Evolutionary conservation across 2,113 vertebrate genomes (phyloP), one percentile per base, ranked within the genome.

Genomic region (Pontoporia blainvillei): DNA sequence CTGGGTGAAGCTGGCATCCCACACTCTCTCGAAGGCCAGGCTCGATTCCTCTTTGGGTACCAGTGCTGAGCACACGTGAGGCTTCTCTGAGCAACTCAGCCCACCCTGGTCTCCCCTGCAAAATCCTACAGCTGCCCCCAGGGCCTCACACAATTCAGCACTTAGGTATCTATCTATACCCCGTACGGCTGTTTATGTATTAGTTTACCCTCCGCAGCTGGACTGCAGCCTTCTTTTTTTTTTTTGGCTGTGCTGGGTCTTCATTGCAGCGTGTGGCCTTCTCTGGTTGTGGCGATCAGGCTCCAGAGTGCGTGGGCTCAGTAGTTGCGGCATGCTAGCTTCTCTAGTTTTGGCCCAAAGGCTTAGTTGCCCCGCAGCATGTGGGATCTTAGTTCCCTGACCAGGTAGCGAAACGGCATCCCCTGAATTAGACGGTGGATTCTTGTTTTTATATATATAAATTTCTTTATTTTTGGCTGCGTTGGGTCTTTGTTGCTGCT

Each of bases 181-280:
- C 36, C 2, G 0, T 2, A 13, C 0, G 1, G 69, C 59, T 67
- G 29, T 72, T 39, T 41, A 5, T 10, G 8, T 46, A n/a, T 39
- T 2, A 5, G 27, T 36, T 25, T 14, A 0, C n/a, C 36, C 18
- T 86, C 52, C 21, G 10, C 13, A 3, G 44, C 31, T 34, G 36
- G 31, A 41, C 25, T 13, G 5, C 1, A 9, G 44, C 7, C 8
- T 90, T 81, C 34, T 20, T n/a, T 23, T n/a, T 52, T 39, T 61
- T 49, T 29, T 75, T 9, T 34, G 49, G 52, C 15, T 52, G 52
- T 52, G 52, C 15, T 52, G 15, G 15, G 52, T 52, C 15, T 52
- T 52, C 52, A 52, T 6, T 52, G 52, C 15, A 52, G 52, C 15
- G 1, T 1, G 1, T 0, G 52, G 52, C 15, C 52, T 52, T 52